Conservation (phyloP, 2,797 vertebrate genomes). For the Spheniscus humboldti region DNA sequence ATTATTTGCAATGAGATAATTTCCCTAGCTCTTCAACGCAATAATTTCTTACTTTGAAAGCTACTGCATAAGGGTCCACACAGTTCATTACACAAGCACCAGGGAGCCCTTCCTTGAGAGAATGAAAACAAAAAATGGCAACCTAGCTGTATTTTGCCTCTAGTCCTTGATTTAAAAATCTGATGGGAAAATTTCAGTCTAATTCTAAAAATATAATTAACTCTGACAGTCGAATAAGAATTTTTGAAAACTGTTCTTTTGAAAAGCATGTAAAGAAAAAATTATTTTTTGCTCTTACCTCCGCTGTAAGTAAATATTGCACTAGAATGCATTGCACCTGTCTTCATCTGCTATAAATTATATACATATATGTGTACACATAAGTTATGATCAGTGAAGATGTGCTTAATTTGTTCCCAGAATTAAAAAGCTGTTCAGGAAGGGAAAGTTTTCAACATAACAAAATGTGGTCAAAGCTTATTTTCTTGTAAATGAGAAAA, state of each 20-base stretch:
- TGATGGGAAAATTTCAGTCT: background rate
- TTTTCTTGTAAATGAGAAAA: background rate
- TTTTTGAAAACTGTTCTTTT: conserved; percentile 4
- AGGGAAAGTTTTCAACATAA: background rate
- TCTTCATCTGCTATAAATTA: background rate
- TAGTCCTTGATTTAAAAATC: background rate
- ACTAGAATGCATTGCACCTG: background rate
- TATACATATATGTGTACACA: background rate
- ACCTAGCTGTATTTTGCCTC: background rate
- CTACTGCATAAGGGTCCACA: background rate
- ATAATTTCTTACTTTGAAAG: background rate
- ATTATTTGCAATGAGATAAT: background rate
- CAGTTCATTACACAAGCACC: conserved; percentile 18
- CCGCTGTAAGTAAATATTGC: background rate
- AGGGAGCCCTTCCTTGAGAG: background rate
- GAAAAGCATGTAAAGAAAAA: background rate
- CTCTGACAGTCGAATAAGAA: background rate
- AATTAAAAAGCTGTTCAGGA: background rate
- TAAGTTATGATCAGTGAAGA: background rate
- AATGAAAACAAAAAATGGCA: background rate
- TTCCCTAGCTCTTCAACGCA: background rate
- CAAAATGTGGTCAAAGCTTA: background rate
- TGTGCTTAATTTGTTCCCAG: background rate
- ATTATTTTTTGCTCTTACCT: background rate
- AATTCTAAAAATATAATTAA: conserved; percentile 17